Percentiles rank a stretch among this genome's conserved stretches.
phyloP scores from a whole-genome alignment of 2,888 invertebrate genomes.

The Papilio protenor region DNA sequence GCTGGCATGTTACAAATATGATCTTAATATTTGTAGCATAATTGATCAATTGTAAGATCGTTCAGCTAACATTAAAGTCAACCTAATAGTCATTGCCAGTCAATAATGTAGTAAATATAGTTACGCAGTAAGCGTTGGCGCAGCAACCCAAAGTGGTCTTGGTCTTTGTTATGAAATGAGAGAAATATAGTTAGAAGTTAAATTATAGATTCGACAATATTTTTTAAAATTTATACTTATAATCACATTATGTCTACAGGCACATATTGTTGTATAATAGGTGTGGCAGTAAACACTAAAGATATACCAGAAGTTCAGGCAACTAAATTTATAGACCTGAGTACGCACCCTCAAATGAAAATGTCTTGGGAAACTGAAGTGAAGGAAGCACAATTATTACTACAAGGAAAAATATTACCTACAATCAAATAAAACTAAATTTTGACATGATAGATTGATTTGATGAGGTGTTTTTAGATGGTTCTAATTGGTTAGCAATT shows the following conservation, averaged over 20 bases:
- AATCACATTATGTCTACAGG: constrained; percentile 56
- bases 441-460: background rate
- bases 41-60: no score
- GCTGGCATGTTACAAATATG: no score
- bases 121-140: no score
- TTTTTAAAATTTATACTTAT: background rate
- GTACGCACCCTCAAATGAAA: constrained; percentile 67
- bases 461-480: background rate
- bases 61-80: no score
- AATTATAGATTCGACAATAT: background rate
- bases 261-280: constrained; percentile 77
- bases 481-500: no score
- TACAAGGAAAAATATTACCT: constrained; percentile 67
- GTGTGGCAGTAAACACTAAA: constrained; percentile 70
- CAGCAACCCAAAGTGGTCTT: no score
- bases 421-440: constrained; percentile 45
- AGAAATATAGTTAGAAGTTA: no score
- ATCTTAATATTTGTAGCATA: no score
- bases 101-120: no score
- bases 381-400: constrained; percentile 65
- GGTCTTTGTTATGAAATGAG: no score
- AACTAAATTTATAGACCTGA: constrained; percentile 72
- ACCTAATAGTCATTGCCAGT: no score
- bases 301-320: constrained; percentile 76
- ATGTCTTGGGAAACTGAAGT: constrained; percentile 74